Percentiles rank a stretch among this genome's conserved stretches.
Evolutionary conservation across 2,888 invertebrate species (phyloP).

Genomic region (Oxystoma pomonae): DNA sequence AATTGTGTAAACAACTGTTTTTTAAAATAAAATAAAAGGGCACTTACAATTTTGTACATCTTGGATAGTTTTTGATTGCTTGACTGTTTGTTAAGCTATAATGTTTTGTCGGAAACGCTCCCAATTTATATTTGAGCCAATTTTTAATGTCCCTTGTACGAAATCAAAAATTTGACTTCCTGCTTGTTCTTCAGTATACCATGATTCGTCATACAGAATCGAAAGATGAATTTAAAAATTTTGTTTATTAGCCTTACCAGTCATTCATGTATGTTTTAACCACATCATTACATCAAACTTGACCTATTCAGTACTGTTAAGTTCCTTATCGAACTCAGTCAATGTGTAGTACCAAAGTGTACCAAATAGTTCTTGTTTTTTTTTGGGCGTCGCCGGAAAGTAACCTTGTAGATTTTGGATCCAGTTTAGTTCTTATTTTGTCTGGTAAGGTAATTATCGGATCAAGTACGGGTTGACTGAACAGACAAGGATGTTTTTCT

Average conservation of each 20-base stretch:
- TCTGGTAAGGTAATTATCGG: background rate
- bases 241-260: too few species aligned
- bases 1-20: too few species aligned
- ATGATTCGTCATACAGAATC: background rate
- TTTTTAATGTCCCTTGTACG: background rate
- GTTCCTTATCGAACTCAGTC: background rate
- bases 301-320: too few species aligned
- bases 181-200: background rate
- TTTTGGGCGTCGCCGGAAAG: background rate
- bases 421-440: background rate
- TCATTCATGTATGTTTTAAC: too few species aligned
- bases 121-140: constrained; percentile 13
- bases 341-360: background rate
- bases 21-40: background rate
- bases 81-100: constrained; percentile 15
- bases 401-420: background rate
- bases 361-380: background rate
- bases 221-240: background rate
- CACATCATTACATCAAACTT: too few species aligned
- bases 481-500: background rate
- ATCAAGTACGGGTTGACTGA: background rate
- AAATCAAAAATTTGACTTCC: background rate
- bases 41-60: constrained; percentile 23
- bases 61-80: constrained; percentile 10
- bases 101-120: background rate